Evolutionary conservation across 1,140 invertebrate genomes (phyloP), one percentile per base, ranked within the genome.

Genomic region (Penaeus chinensis): DNA sequence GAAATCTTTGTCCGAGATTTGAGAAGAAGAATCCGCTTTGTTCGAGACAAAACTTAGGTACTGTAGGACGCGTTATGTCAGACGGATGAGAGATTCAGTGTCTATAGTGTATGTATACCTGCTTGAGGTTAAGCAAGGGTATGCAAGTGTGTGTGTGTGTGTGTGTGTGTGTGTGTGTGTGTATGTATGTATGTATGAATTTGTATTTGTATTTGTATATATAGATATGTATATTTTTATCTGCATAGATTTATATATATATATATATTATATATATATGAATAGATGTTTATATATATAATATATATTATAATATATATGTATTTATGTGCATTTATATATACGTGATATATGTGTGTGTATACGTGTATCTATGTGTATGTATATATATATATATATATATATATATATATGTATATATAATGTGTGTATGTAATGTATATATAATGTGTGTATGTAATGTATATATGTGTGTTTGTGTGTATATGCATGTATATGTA

Each of bases 241-340:
- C 27, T 27, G 2, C 27, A 71, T 27, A 74, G 32, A 18, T 8
- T 13, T 27, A 19, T n/a, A 24, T 24, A 32, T 74, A 32, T 18
- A 18, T 1, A 32, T 32, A 74, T 10, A 37, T 37, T 74, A 13
- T 20, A 18, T 20, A n/a, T 16, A 32, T 74, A 18, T 27, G 0
- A 32, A 37, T 0, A 4, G 7, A 24, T 74, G 18, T 74, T 10
- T 74, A 11, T 2, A 19, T 74, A 10, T 24, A 18, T 27, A 11
- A 4, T 32, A 37, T 27, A 74, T 74, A 37, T 71, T 71, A 3
- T 71, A 69, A 11, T 2, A 24, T n/a, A 71, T 71, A 27, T 71
- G 32, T 71, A 71, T 71, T 20, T n/a, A 71, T n/a, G n/a, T 71
- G n/a, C 32, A 71, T 71, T 20, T n/a, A 71, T 71, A 71, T 71